phyloP scores from a whole-genome alignment of 2,888 invertebrate genomes.

The Polydrusus tereticollis region DNA sequence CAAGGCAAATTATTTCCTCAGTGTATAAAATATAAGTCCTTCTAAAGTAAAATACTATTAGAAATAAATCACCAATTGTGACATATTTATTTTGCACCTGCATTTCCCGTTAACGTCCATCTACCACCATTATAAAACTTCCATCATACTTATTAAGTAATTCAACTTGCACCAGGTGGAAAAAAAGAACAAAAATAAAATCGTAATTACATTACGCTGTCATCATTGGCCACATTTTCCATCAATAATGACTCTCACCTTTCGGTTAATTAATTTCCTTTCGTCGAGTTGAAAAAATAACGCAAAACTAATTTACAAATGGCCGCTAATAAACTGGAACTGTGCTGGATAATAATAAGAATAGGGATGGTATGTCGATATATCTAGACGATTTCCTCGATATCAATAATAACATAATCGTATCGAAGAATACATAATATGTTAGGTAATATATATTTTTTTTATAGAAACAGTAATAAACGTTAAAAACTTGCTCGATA shows the following conservation, averaged over 20 bases:
- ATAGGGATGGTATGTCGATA: too few relatives aligned
- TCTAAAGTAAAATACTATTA: too few relatives aligned
- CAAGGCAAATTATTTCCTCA: too few relatives aligned
- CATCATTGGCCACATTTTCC: constrained; percentile 23
- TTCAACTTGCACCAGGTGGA: constrained; percentile 10
- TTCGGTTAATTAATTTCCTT: constrained; percentile 40
- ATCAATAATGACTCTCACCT: constrained; percentile 41
- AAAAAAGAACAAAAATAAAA: constrained; percentile 24
- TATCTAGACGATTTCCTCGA: too few relatives aligned
- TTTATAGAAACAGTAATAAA: too few relatives aligned
- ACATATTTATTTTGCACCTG: neutral
- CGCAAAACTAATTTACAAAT: constrained; percentile 39
- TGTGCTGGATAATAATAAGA: too few relatives aligned
- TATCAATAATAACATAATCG: too few relatives aligned
- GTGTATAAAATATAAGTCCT: too few relatives aligned
- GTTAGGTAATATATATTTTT: too few relatives aligned
- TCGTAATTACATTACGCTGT: constrained; percentile 31
- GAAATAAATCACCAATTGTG: too few relatives aligned
- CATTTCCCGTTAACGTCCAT: neutral
- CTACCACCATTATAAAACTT: neutral
- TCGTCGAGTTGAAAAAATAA: constrained; percentile 31
- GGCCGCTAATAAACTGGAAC: constrained; percentile 19
- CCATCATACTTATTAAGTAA: constrained; percentile 6
- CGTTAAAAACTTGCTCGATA: too few relatives aligned
- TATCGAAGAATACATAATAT: too few relatives aligned